A percentile compares a stretch with the other conserved stretches of the same genome.
Evolutionary conservation across 2,797 vertebrate genomes (phyloP).

Genomic region (Phyllotis vaccarum): DNA sequence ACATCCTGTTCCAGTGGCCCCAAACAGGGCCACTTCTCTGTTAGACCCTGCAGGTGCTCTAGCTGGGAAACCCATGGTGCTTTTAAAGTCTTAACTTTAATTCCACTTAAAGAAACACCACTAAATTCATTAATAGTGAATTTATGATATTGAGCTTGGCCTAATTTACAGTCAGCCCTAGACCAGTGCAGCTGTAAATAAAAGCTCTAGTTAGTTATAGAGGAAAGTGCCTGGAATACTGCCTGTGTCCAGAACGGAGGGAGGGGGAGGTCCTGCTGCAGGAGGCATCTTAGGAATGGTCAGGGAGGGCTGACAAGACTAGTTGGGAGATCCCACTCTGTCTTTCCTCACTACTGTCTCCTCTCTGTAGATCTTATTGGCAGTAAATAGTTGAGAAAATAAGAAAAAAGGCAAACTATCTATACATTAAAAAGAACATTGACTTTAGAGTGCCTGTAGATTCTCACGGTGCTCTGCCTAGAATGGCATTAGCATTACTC

Average conservation of each 20-base stretch:
- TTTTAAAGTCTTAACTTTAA: slow-evolving; percentile 46
- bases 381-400: background rate
- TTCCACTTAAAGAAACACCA: slow-evolving; percentile 27
- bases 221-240: background rate
- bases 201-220: slow-evolving; percentile 17
- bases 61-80: background rate
- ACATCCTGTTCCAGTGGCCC: background rate
- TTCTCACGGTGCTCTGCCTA: background rate
- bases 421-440: background rate
- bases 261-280: background rate
- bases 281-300: background rate
- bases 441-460: background rate
- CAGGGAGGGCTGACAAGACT: background rate
- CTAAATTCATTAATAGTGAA: background rate
- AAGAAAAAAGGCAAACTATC: background rate
- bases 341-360: slow-evolving; percentile 1
- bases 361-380: background rate
- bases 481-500: background rate
- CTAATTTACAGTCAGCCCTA: slow-evolving; percentile 6
- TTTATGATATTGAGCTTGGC: background rate
- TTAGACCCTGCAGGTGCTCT: background rate
- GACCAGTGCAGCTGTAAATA: background rate
- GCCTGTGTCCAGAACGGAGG: background rate
- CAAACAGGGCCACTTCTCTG: background rate
- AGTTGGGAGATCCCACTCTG: background rate